Conservation (phyloP, 2,888 invertebrate species). For the Creontiades dilutus region DNA sequence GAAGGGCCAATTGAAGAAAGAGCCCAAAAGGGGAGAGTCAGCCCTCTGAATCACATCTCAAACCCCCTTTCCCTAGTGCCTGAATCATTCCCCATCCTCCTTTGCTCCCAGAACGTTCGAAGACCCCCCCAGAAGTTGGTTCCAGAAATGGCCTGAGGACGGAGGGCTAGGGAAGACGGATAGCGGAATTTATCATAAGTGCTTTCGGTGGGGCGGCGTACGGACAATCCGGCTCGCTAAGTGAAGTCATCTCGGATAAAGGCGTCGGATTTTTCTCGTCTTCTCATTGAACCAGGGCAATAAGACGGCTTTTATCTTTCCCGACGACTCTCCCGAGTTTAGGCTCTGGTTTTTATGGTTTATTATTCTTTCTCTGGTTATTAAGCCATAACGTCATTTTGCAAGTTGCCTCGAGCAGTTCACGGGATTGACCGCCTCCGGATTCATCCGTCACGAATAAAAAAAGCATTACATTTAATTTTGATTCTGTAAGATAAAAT, state of each 20-base stretch:
- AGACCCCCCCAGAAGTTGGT: not conserved
- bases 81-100: not conserved
- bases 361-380: no score
- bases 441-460: no score
- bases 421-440: no score
- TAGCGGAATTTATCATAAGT: conserved; percentile 54
- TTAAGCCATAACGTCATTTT: no score
- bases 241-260: conserved; percentile 17
- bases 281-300: not conserved
- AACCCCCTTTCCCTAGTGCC: not conserved
- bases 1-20: conserved; percentile 53
- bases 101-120: not conserved
- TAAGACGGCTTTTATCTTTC: not conserved
- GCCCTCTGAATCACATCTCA: conserved; percentile 17
- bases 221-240: conserved; percentile 10
- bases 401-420: no score
- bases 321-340: not conserved
- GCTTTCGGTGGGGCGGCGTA: not conserved
- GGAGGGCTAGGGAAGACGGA: not conserved
- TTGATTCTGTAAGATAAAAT: no score
- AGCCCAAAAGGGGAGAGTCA: not conserved
- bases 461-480: no score
- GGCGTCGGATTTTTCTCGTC: not conserved
- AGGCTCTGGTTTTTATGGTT: no score
- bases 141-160: not conserved